phyloP scores from a whole-genome alignment of 2,113 vertebrate species.

The Pipra filicauda region DNA sequence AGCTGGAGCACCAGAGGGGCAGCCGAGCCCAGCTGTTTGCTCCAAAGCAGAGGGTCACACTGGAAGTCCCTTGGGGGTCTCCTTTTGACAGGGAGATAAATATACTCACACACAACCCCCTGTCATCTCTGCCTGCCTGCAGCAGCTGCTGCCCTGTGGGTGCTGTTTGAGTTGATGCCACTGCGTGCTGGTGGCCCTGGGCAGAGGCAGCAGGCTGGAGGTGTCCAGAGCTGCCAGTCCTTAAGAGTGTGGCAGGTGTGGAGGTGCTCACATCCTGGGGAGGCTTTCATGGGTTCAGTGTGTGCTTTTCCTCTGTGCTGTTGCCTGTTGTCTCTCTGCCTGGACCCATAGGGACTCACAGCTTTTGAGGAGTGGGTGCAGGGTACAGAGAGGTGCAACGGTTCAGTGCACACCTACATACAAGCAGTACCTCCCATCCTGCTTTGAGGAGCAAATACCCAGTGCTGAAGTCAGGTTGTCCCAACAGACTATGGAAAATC shows the following conservation, averaged over 20 bases:
- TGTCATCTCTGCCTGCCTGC: not conserved
- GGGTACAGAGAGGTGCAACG: not conserved
- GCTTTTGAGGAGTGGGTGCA: not conserved
- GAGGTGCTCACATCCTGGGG: not conserved
- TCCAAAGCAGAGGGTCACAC: not conserved
- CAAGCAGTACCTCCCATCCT: not conserved
- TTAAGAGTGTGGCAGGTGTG: accelerated
- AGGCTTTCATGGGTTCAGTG: not conserved
- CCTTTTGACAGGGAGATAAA: not conserved
- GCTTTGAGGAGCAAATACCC: not conserved
- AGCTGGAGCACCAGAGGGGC: not conserved
- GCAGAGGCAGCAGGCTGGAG: not conserved
- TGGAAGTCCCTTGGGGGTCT: not conserved
- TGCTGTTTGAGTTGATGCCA: not conserved
- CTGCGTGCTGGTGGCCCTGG: not conserved
- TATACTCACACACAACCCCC: not conserved
- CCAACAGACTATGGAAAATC: not conserved
- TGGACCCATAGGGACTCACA: accelerated
- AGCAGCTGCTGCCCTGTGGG: not conserved
- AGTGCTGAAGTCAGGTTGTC: not conserved
- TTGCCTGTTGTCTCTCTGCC: accelerated
- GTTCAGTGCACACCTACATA: not conserved
- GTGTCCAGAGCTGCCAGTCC: not conserved
- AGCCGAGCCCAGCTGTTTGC: not conserved
- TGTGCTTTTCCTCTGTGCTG: not conserved